These are phyloP conservation scores for Caenorhabditis briggsae DNA, from an alignment of 1,140 invertebrate genomes.

Conservation along the genomic window DNA sequence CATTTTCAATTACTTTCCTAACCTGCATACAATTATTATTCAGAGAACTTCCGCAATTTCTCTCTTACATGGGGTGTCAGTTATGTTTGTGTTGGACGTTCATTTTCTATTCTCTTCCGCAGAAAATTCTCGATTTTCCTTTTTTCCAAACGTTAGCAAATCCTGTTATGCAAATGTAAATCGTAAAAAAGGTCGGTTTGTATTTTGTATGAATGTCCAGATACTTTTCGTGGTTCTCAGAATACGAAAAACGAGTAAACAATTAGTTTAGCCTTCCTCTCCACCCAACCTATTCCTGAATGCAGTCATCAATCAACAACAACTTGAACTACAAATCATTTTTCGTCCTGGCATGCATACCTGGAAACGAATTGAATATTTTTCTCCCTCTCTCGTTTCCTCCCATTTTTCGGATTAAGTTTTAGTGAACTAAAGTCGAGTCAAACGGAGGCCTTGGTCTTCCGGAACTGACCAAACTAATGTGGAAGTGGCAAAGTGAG, in stretches of 20 bases:
- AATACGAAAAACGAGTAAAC: conserved; percentile 14
- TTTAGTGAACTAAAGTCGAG: conserved; percentile 3
- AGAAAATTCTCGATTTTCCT: background rate
- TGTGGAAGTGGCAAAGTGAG: background rate
- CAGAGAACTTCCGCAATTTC: background rate
- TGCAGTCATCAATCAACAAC: conserved; percentile 41
- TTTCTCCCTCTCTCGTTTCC: background rate
- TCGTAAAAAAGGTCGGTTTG: background rate
- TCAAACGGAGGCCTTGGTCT: conserved; percentile 28
- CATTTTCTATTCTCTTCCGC: background rate
- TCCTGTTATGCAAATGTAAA: conserved; percentile 37
- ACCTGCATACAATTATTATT: background rate
- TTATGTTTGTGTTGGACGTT: conserved; percentile 6
- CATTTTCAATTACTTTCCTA: background rate
- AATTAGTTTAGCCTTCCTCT: background rate
- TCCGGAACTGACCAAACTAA: conserved; percentile 16
- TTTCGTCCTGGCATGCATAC: background rate
- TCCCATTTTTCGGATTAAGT: conserved; percentile 42
- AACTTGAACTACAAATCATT: conserved; percentile 43
- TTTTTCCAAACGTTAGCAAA: background rate
- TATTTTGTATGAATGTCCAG: background rate
- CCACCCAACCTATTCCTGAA: background rate
- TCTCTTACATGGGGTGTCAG: background rate
- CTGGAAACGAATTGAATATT: conserved; percentile 4
- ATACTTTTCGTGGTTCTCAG: background rate